Evolutionary conservation across 2,113 vertebrate genomes (phyloP).

Genomic region (Petrocephalus zakoni): DNA sequence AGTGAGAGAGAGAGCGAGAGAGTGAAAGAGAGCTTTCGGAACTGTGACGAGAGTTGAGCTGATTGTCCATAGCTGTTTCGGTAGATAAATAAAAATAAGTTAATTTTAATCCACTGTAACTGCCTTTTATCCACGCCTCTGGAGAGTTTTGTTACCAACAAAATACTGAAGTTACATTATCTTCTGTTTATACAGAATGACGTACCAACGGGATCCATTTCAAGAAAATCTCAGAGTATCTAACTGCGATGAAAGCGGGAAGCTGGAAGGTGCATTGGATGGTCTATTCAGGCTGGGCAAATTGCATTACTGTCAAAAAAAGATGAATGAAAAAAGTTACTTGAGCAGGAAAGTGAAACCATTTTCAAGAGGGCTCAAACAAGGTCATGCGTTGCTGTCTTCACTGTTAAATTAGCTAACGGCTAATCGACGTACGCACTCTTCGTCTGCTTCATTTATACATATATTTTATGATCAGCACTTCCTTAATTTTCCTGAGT

Average conservation of each 20-base stretch:
- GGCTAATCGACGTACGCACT: background rate
- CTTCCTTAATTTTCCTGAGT: background rate
- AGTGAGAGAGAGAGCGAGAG: background rate
- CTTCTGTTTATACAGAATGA: background rate
- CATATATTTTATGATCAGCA: background rate
- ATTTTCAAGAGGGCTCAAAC: background rate
- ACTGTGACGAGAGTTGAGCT: slow-evolving; percentile 1
- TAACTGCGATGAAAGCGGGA: background rate
- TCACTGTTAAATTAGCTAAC: background rate
- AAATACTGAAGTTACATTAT: background rate
- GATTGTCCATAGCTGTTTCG: background rate
- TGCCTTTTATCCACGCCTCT: background rate
- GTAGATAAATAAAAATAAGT: background rate
- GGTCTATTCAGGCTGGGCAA: background rate
- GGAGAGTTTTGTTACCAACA: background rate
- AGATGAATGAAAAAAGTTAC: background rate
- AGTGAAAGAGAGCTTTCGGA: background rate
- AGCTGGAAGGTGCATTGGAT: background rate
- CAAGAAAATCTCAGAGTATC: background rate
- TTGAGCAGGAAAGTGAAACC: background rate
- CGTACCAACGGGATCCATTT: background rate
- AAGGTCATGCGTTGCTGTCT: background rate
- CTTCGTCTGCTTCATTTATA: background rate
- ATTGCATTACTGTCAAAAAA: slow-evolving; percentile 6
- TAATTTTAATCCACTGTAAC: background rate